A percentile compares a stretch with the other conserved stretches of the same genome.
Evolutionary conservation across 2,113 vertebrate species (phyloP).

Genomic region (Suncus etruscus): DNA sequence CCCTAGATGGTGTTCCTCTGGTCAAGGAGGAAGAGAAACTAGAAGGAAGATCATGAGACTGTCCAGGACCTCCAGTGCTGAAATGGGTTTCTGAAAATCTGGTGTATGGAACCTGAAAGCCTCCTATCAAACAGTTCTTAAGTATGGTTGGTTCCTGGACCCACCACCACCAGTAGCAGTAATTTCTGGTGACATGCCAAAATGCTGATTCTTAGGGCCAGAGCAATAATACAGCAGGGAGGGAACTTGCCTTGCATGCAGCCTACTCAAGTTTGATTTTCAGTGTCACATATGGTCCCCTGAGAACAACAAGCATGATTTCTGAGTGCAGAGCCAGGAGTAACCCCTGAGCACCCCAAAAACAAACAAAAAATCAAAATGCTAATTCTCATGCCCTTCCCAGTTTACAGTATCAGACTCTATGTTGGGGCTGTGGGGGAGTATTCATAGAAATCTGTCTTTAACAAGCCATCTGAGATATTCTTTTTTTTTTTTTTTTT

Average conservation of each 20-base stretch:
- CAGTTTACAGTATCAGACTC: background rate
- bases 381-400: background rate
- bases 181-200: background rate
- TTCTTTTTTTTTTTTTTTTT: too few relatives aligned
- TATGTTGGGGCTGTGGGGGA: background rate
- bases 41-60: background rate
- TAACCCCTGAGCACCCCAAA: too few relatives aligned
- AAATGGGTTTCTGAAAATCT: background rate
- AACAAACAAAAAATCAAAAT: background rate
- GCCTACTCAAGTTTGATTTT: too few relatives aligned
- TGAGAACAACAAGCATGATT: too few relatives aligned
- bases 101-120: background rate
- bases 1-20: background rate
- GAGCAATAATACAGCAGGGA: too few relatives aligned
- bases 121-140: background rate
- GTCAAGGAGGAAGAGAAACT: background rate
- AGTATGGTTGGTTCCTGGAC: background rate
- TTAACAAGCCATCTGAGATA: background rate
- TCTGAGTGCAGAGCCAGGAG: too few relatives aligned
- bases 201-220: background rate
- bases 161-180: background rate
- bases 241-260: too few relatives aligned
- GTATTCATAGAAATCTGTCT: background rate
- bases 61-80: slow-evolving; percentile 5
- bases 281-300: too few relatives aligned